Evolutionary conservation across 2,888 invertebrate genomes (phyloP).

Genomic region (Pinctada fucata): DNA sequence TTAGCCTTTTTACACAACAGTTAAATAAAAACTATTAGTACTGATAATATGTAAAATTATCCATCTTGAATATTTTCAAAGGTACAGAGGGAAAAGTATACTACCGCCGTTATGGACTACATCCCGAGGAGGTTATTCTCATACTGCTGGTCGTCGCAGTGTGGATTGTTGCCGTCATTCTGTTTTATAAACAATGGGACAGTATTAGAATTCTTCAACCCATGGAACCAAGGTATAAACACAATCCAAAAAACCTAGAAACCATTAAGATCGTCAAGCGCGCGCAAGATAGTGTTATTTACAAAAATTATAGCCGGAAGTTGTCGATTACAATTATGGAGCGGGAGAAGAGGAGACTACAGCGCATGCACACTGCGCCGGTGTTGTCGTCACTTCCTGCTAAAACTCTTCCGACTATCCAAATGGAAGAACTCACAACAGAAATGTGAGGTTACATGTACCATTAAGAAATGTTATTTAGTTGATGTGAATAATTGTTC

Average conservation of each 20-base stretch:
- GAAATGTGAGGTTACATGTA: constrained; percentile 48
- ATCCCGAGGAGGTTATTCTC: constrained; percentile 65
- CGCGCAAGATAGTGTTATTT: constrained; percentile 75
- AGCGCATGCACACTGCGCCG: constrained; percentile 69
- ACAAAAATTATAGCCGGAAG: constrained; percentile 73
- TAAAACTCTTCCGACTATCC: constrained; percentile 54
- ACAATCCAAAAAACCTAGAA: constrained; percentile 73
- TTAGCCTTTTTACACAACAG: too few species aligned
- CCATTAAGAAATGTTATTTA: too few species aligned
- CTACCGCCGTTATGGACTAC: constrained; percentile 44
- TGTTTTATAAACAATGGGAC: constrained; percentile 74
- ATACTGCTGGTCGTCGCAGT: constrained; percentile 63
- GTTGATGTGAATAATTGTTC: too few species aligned
- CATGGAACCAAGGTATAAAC: constrained; percentile 70
- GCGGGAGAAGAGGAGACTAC: constrained; percentile 65
- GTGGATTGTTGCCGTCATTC: constrained; percentile 71
- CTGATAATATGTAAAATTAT: too few species aligned
- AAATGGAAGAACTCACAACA: constrained; percentile 61
- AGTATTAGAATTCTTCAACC: constrained; percentile 74
- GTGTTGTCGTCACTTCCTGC: constrained; percentile 55
- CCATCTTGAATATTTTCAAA: too few species aligned
- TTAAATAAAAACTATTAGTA: too few species aligned
- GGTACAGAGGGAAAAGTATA: too few species aligned
- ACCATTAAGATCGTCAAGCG: constrained; percentile 72
- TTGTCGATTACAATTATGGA: constrained; percentile 70